A percentile compares a stretch with the other conserved stretches of the same genome.
These are phyloP conservation scores for Callitettix versicolor DNA, from an alignment of 1,140 invertebrate genomes.

Conservation along the genomic window DNA sequence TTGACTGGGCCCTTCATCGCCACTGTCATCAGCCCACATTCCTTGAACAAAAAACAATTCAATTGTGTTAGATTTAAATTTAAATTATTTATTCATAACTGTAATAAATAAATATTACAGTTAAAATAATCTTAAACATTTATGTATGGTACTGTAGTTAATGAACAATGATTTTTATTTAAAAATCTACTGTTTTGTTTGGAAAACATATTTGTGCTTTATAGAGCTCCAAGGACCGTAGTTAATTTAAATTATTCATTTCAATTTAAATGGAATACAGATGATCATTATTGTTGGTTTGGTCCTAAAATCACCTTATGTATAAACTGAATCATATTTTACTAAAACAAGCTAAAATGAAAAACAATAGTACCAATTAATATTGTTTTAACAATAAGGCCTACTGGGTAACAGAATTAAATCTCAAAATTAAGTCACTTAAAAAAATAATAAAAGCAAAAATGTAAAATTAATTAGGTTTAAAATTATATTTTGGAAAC, in stretches of 20 bases:
- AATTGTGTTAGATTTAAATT: background rate
- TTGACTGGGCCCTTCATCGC: constrained; percentile 50
- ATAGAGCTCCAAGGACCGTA: background rate
- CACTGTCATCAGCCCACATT: constrained; percentile 84
- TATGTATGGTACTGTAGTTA: background rate
- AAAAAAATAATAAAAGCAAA: no score
- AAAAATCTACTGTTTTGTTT: background rate
- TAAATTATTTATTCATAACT: background rate
- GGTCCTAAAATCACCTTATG: no score
- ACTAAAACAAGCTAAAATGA: no score
- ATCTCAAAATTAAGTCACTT: no score
- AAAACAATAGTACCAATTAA: no score
- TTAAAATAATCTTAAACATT: background rate
- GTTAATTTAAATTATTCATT: background rate
- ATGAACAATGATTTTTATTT: background rate
- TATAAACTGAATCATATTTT: no score
- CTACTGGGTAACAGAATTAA: no score
- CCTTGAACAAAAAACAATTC: constrained; percentile 40
- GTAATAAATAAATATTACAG: background rate
- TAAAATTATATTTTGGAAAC: no score
- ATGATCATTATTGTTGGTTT: no score
- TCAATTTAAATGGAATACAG: no score
- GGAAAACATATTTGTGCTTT: background rate
- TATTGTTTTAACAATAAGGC: no score
- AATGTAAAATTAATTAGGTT: no score